These are phyloP conservation scores for Zaprionus obscuricornis DNA, from an alignment of 2,888 invertebrate genomes.

Conservation along the genomic window DNA sequence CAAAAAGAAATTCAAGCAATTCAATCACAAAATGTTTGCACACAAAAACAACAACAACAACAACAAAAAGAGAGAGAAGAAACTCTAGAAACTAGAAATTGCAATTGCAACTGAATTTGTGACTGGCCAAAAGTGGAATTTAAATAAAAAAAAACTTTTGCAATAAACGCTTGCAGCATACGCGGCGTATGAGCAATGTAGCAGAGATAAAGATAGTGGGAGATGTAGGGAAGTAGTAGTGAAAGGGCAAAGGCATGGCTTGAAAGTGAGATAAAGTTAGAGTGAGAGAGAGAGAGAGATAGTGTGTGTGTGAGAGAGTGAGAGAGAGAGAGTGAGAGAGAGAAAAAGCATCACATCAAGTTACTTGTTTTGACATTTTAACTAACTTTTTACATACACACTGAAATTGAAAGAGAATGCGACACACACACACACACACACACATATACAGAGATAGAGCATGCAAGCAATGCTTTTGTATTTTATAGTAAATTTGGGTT, in stretches of 20 bases:
- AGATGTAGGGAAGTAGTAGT: no score
- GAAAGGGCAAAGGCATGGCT: no score
- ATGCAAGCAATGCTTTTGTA: no score
- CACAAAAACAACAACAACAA: not conserved
- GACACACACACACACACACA: slow-evolving; percentile 8
- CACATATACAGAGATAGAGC: not conserved
- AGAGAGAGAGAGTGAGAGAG: not conserved
- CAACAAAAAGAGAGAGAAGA: not conserved
- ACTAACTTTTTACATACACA: slow-evolving; percentile 53
- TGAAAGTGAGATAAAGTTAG: no score
- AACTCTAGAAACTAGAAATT: slow-evolving; percentile 19
- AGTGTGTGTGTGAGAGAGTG: no score
- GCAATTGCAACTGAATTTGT: slow-evolving; percentile 37
- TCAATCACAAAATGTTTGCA: slow-evolving; percentile 15
- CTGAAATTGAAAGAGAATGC: not conserved
- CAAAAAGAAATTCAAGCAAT: slow-evolving; percentile 10
- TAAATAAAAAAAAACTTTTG: slow-evolving; percentile 62
- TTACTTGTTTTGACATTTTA: slow-evolving; percentile 61
- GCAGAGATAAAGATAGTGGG: no score
- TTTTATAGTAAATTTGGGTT: slow-evolving; percentile 1
- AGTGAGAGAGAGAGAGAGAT: not conserved
- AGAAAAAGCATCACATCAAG: slow-evolving; percentile 32
- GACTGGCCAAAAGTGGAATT: slow-evolving; percentile 51
- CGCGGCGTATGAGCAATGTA: slow-evolving; percentile 36
- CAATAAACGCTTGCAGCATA: slow-evolving; percentile 54